Evolutionary conservation across 2,888 invertebrate species (phyloP), one percentile per base, ranked within the genome.

Genomic region (Microplitis deprimator): DNA sequence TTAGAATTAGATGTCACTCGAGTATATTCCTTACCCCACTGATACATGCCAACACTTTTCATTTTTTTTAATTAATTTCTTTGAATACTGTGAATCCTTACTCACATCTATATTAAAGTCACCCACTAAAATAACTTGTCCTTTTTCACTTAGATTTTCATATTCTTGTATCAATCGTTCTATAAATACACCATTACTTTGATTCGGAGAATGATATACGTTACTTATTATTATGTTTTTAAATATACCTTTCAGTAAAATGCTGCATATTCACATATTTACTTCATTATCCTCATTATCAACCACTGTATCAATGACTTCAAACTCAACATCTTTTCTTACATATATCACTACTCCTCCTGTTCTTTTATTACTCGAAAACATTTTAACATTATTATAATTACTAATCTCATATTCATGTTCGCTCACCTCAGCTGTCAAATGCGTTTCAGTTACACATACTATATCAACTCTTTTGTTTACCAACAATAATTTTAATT

Each of bases 191-290:
- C 17, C 16, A 62, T 62, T 62, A n/a, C 62, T 62, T 7, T 62
- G 17, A n/a, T 62, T 62, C 7, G 62, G 17, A 62, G 62, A 62
- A 62, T 62, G 62, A 62, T 62, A 62, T 62, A 62, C 62, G 13
- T 62, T 62, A 1, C 16, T 62, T 17, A 62, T 62, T n/a, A 62
- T 62, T 62, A 62, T 16, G 5, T 62, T 62, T n/a, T 62, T n/a
- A n/a, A 17, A 62, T 62, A 16, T 10, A 62, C 62, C 62, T 62
- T 62, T 62, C 3, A 62, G 62, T 17, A 13, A 13, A n/a, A 62
- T 62, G 16, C 17, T 62, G 17, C 62, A 62, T n/a, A 62, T 62
- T 17, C 62, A 62, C 62, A 62, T 62, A 62, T 62, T 62, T 62
- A 62, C 62, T 62, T 62, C 62, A 3, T 13, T 2, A 62, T 62